A percentile compares a stretch with the other conserved stretches of the same genome.
phyloP scores from a whole-genome alignment of 2,113 vertebrate species.

The Gracilinanus agilis region DNA sequence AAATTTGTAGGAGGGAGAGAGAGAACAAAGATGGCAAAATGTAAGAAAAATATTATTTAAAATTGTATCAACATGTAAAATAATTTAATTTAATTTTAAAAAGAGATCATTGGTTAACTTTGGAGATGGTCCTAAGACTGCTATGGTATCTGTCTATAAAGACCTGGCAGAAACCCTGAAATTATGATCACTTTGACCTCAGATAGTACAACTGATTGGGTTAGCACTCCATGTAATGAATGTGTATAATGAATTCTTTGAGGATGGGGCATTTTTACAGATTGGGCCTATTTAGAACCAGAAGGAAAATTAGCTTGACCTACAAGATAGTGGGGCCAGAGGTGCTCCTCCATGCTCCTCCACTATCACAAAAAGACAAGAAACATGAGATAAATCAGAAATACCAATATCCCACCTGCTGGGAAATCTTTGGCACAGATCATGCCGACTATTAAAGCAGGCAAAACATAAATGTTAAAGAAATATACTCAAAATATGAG shows the following conservation, averaged over 20 bases:
- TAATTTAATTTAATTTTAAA: no score
- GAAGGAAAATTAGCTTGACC: background rate
- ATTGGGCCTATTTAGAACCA: background rate
- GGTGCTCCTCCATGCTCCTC: background rate
- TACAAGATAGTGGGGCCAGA: background rate
- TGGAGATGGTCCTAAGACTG: background rate
- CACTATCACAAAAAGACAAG: background rate
- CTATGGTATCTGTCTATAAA: background rate
- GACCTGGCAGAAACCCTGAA: background rate
- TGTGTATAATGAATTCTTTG: background rate
- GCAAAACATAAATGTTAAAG: no score
- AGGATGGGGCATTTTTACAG: background rate
- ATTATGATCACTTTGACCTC: background rate
- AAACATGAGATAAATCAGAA: background rate
- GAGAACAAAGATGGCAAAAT: no score
- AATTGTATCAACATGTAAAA: no score
- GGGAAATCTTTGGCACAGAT: no score
- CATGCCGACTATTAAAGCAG: no score
- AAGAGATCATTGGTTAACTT: background rate
- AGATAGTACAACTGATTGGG: background rate
- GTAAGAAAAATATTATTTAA: no score
- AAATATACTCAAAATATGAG: no score
- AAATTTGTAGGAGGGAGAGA: no score
- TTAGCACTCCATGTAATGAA: background rate
- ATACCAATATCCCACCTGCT: no score